Conservation (phyloP, 2,113 vertebrate genomes). For the Camelus dromedarius region DNA sequence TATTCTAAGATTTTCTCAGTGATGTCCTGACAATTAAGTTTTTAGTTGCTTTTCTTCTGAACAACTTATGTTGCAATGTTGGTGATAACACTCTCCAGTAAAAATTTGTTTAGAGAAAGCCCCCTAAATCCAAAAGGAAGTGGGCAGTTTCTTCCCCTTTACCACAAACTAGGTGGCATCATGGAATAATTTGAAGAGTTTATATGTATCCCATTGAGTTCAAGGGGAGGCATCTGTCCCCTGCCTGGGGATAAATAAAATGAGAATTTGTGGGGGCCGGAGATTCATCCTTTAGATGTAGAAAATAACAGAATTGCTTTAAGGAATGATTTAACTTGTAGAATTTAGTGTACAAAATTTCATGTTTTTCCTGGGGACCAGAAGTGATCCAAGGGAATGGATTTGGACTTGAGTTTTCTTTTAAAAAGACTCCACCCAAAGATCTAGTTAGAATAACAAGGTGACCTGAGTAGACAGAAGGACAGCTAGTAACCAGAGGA, state of each 20-base stretch:
- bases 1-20: neutral
- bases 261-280: too few relatives aligned
- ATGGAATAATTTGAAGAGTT: neutral
- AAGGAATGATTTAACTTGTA: neutral
- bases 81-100: neutral
- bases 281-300: neutral
- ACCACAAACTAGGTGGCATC: neutral
- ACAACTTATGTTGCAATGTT: neutral
- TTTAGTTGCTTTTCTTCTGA: neutral
- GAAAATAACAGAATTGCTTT: neutral
- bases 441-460: too few relatives aligned
- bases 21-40: neutral
- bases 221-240: neutral
- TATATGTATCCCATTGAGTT: neutral
- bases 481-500: neutral
- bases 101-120: neutral
- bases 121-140: neutral
- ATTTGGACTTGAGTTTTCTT: neutral
- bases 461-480: neutral
- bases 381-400: neutral
- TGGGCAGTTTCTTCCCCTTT: neutral
- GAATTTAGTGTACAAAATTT: neutral
- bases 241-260: neutral
- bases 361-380: neutral
- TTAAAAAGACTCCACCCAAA: neutral